Base-by-base conservation (phyloP, 2,113 vertebrate species). In the Callithrix jacchus region DNA sequence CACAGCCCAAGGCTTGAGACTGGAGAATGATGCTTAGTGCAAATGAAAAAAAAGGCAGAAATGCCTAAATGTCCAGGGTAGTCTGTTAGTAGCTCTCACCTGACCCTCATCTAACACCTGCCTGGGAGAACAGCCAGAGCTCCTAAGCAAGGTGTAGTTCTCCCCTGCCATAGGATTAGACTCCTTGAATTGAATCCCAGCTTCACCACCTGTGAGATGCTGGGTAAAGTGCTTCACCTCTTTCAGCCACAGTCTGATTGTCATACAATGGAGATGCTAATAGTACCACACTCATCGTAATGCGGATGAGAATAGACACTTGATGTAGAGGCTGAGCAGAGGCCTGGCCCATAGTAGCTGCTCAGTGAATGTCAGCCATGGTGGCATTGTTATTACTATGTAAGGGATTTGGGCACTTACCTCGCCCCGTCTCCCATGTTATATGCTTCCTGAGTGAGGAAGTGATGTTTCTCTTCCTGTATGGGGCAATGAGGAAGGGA, bases 41-140 rank as follows among this genome's bases (percentile, higher is more conserved):
- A 68, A 68, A 86, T 17, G 37, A 54, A n/a, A 2, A 23, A 82
- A 42, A 64, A 70, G 30, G 17, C 12, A 49, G 32, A 8, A 70
- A 4, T 2, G 21, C n/a, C 14, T 42, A 17, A 71, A 37, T 10
- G 18, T 42, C 35, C 70, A n/a, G 85, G 23, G 16, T 7, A 14
- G 14, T 76, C 23, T 18, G 54, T 54, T 11, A 82, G 56, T 37
- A 73, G 40, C 49, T 86, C 35, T 80, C 5, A 5, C 6, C 7
- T 11, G 68, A 11, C 18, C 37, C 64, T 52, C n/a, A 13, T 47
- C 40, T 13, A 25, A 10, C 37, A 10, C 37, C 45, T 58, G 76
- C 5, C 30, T 11, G 2, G 8, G 1, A 35, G 47, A 40, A 32
- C 8, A 14, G 8, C 40, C 2, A 0, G 32, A 70, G 56, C 49